Conservation (phyloP, 1,140 invertebrate genomes). For the Sinella curviseta region DNA sequence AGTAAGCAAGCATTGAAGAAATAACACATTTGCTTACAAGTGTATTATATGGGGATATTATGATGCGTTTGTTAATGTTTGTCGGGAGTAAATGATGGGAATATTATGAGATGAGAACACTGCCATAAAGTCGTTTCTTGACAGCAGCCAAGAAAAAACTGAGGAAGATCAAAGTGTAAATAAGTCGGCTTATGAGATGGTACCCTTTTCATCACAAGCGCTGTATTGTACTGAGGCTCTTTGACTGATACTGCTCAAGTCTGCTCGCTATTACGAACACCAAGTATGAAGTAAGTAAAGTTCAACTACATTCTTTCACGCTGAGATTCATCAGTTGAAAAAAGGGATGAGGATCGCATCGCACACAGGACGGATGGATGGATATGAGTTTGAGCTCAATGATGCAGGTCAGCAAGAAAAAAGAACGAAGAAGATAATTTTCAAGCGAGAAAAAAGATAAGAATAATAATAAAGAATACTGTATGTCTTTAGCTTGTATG, state of each 20-base stretch:
- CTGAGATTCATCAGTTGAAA: no score
- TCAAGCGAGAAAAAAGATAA: neutral
- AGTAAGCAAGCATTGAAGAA: no score
- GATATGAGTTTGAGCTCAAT: neutral
- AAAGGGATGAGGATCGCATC: neutral
- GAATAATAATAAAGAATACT: no score
- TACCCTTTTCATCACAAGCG: neutral
- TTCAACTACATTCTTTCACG: no score
- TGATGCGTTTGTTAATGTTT: neutral
- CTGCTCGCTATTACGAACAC: no score
- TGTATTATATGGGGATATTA: neutral
- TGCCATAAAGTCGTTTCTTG: neutral
- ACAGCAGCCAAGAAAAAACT: neutral
- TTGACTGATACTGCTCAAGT: no score
- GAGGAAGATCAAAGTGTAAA: neutral
- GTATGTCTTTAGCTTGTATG: neutral
- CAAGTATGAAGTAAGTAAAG: no score
- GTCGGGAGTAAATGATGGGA: neutral
- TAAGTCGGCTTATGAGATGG: neutral
- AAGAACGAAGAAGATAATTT: neutral
- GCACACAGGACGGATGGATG: neutral
- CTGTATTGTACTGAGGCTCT: no score
- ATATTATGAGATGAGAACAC: neutral
- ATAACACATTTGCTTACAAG: no score
- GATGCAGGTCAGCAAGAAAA: neutral